Percentiles rank a stretch among this genome's conserved stretches.
phyloP scores from a whole-genome alignment of 2,113 vertebrate genomes.

The Bombycilla garrulus region DNA sequence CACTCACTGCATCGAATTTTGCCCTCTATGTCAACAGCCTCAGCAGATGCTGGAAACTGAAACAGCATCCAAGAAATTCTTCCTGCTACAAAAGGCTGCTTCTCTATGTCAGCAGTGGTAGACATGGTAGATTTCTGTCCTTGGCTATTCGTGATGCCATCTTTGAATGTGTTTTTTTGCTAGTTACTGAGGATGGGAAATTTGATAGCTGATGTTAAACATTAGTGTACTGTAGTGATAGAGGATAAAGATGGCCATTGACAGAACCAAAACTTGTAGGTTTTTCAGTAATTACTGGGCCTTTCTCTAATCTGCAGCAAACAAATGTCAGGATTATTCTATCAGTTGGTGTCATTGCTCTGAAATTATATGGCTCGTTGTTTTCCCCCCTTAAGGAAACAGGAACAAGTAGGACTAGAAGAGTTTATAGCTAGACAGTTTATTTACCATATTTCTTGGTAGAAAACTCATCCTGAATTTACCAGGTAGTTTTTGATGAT shows the following conservation, averaged over 20 bases:
- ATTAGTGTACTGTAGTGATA: neutral
- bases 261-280: neutral
- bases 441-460: neutral
- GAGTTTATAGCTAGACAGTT: neutral
- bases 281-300: neutral
- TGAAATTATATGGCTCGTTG: fast-evolving
- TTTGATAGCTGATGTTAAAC: neutral
- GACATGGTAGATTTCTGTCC: neutral
- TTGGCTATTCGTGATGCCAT: neutral
- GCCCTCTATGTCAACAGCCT: neutral
- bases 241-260: neutral
- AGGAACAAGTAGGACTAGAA: neutral
- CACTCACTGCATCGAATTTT: neutral
- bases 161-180: neutral
- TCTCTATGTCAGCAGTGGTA: neutral
- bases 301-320: slow-evolving; percentile 23
- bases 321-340: slow-evolving; percentile 37
- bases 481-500: neutral
- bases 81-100: neutral
- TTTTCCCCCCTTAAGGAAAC: neutral
- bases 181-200: neutral
- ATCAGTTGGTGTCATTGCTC: slow-evolving; percentile 1
- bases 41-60: neutral
- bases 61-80: neutral
- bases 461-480: neutral